These are phyloP conservation scores for Falco cherrug DNA, from an alignment of 2,797 vertebrate genomes.

Conservation along the genomic window DNA sequence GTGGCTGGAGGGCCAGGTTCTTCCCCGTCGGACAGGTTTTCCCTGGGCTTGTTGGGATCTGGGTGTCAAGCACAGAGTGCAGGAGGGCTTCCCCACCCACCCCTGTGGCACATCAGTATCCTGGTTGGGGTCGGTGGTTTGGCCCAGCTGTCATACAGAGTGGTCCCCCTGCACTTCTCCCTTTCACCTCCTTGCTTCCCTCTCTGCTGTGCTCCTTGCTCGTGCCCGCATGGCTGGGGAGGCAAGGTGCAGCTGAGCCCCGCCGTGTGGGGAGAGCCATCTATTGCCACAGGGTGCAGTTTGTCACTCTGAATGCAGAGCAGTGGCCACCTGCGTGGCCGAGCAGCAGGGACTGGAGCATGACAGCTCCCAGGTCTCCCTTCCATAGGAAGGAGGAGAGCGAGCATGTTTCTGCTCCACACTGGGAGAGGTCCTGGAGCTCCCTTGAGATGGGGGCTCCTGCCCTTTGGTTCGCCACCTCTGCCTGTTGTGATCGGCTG, in stretches of 20 bases:
- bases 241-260: background rate
- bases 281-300: background rate
- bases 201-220: background rate
- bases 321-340: rapidly evolving
- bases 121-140: background rate
- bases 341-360: background rate
- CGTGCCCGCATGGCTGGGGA: rapidly evolving
- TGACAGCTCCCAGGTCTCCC: background rate
- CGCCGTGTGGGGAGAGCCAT: rapidly evolving
- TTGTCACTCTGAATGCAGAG: rapidly evolving
- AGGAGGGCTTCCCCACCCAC: background rate
- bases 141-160: background rate
- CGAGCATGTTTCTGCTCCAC: rapidly evolving
- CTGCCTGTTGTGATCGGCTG: background rate
- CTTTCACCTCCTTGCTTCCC: background rate
- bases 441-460: background rate
- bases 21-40: rapidly evolving
- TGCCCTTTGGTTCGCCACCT: rapidly evolving
- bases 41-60: background rate
- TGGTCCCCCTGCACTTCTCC: background rate
- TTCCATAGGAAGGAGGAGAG: background rate
- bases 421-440: background rate
- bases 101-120: background rate
- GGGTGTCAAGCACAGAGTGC: background rate
- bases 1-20: rapidly evolving